Evolutionary conservation across 1,140 invertebrate genomes (phyloP).

Genomic region (Matsumurasca onukii): DNA sequence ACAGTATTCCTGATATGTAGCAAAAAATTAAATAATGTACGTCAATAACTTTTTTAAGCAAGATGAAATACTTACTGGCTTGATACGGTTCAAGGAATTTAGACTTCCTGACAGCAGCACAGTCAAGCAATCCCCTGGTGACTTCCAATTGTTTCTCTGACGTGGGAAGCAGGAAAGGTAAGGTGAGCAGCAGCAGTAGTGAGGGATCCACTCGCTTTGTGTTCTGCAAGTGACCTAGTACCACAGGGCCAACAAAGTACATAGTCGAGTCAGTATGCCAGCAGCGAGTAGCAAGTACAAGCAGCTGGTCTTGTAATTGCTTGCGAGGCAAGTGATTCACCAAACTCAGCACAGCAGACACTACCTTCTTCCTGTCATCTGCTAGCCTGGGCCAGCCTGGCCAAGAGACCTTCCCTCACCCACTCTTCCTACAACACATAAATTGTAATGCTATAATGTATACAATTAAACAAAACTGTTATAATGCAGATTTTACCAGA

Average conservation of each 20-base stretch:
- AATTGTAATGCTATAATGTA: too few species aligned
- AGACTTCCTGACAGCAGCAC: background rate
- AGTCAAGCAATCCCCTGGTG: background rate
- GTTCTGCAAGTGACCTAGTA: background rate
- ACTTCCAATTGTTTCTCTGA: background rate
- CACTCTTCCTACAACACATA: constrained; percentile 29
- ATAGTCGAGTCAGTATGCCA: constrained; percentile 8
- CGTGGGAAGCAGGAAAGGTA: constrained; percentile 13
- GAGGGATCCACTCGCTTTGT: background rate
- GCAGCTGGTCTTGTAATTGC: constrained; percentile 43
- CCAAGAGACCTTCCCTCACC: constrained; percentile 56
- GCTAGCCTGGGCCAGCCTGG: constrained; percentile 57
- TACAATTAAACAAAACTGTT: too few species aligned
- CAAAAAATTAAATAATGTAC: too few species aligned
- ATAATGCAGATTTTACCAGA: too few species aligned
- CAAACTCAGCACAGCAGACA: constrained; percentile 45
- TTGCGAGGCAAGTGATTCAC: constrained; percentile 44
- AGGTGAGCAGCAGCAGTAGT: constrained; percentile 1
- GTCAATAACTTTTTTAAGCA: too few species aligned
- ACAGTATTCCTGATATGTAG: too few species aligned
- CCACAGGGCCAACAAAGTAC: constrained; percentile 3
- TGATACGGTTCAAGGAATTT: too few species aligned
- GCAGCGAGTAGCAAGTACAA: constrained; percentile 43
- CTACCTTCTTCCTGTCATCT: constrained; percentile 57
- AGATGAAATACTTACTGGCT: too few species aligned